Conservation (phyloP, 2,113 vertebrate genomes). For the Ciconia stormi region DNA sequence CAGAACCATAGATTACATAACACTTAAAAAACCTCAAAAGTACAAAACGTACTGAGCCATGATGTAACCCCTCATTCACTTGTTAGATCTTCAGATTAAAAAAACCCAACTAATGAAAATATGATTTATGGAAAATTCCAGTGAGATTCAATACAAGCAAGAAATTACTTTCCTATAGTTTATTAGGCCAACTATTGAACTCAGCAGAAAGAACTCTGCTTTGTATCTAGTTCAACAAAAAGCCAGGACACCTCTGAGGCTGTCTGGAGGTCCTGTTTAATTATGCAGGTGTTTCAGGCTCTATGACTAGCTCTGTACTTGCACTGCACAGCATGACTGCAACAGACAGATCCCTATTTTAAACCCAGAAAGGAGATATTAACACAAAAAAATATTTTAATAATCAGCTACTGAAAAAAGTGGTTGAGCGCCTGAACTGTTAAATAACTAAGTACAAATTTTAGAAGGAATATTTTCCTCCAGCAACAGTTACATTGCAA, state of each 20-base stretch:
- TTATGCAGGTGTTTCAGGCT: constrained; percentile 3
- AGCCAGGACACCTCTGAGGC: neutral
- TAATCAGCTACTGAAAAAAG: neutral
- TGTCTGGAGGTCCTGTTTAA: constrained; percentile 11
- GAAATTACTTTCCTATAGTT: neutral
- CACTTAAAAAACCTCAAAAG: rapidly evolving
- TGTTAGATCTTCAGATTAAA: neutral
- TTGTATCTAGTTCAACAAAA: constrained; percentile 13
- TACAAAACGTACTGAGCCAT: neutral
- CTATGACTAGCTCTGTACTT: neutral
- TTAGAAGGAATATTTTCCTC: neutral
- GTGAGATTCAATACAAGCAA: neutral
- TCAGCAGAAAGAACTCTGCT: neutral
- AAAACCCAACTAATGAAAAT: neutral
- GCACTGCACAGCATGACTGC: neutral
- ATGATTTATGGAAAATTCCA: neutral
- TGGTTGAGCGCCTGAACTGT: neutral
- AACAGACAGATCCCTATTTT: neutral
- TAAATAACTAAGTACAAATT: neutral
- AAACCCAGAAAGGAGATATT: neutral
- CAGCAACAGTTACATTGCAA: neutral
- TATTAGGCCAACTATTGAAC: neutral
- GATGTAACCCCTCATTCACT: neutral
- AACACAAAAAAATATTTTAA: neutral
- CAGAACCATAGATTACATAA: neutral